Base-by-base conservation (phyloP, 37 sponge, comb jelly and placozoan genomes). In the Beroe forskalii region DNA sequence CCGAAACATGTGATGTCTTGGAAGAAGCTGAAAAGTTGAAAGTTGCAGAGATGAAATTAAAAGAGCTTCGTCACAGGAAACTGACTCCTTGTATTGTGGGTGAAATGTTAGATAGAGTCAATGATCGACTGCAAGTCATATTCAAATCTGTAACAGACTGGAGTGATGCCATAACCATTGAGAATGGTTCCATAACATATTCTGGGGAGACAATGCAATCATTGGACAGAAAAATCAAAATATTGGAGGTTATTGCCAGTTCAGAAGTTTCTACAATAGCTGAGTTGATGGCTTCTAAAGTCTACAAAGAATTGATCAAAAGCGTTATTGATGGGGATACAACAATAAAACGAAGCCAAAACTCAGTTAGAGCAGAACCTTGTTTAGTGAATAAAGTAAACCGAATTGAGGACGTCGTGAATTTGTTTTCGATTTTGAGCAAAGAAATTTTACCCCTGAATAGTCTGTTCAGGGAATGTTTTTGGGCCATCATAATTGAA, bases 11-110 rank as follows among this genome's bases (percentile, higher is more conserved):
- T 23, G 19, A 42, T 25, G 24, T 80, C 4, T 43, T 80, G 4
- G 44, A 41, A 22, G 86, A 80, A 25, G 86, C 86, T 41, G 55
- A 44, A 27, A 17, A 43, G 48, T 27, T 80, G 40, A 80, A 80
- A 44, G 48, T 44, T 1, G 86, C 86, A n/a, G 86, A 80, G 48
- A 8, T 41, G 48, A 80, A 44, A 37, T 3, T 80, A 6, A 41
- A 44, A 24, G 86, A 35, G 43, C 27, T 80, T 9, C 35, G 86
- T 38, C 20, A 44, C 31, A 23, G 37, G 40, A 25, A 20, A 44
- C 48, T 33, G 55, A 12, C 55, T 4, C 86, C 86, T 4, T 17
- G 0, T 6, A 37, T 80, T 44, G 55, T 80, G 28, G 48, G 12
- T 22, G 55, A 80, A 23, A 41, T 80, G 55, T 20, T 33, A 24